Evolutionary conservation across 2,113 vertebrate species (phyloP), one percentile per base, ranked within the genome.

Genomic region (Chitala chitala): DNA sequence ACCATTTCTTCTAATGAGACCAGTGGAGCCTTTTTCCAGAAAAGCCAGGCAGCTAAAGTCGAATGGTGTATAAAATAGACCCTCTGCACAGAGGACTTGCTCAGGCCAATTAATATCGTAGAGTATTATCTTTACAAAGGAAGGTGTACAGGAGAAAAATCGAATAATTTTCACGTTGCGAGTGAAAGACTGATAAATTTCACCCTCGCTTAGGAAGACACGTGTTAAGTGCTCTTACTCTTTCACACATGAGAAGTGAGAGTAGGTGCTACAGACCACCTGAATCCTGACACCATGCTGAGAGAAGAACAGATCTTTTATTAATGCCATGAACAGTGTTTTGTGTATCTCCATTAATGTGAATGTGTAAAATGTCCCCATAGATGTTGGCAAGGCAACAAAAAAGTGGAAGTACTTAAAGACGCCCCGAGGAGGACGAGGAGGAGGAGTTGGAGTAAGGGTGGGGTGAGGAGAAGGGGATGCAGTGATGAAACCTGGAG

Each of bases 281-380:
- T 26, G 36, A 73, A 50, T 22, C 33, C 46, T 50, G 31, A 46
- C 58, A 38, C 40, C 29, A 17, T 22, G 31, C 55, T 15, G 50
- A 22, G n/a, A 31, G 51, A 5, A 12, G 22, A 1, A 40, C 33
- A 22, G 12, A 74, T 65, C 61, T 53, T 64, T 65, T 66, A 74
- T 64, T 65, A 46, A 65, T 74, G 36, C 46, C 40, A 10, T 51
- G 59, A 74, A 66, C 40, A 33, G 44, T 10, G 36, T 64, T 46
- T 31, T 50, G 54, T 53, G 73, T 74, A 38, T 38, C 15, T 66
- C 59, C 61, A 73, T 59, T 55, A 73, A 73, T 26, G 42, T 36
- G n/a, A 3, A 59, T 7, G 55, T 26, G 40, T 2, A 26, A 46
- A 61, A 38, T 15, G 9, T 20, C 17, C 3, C 15, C 51, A 10